phyloP scores from a whole-genome alignment of 2,113 vertebrate species.

The Sterrhoptilus dennistouni region DNA sequence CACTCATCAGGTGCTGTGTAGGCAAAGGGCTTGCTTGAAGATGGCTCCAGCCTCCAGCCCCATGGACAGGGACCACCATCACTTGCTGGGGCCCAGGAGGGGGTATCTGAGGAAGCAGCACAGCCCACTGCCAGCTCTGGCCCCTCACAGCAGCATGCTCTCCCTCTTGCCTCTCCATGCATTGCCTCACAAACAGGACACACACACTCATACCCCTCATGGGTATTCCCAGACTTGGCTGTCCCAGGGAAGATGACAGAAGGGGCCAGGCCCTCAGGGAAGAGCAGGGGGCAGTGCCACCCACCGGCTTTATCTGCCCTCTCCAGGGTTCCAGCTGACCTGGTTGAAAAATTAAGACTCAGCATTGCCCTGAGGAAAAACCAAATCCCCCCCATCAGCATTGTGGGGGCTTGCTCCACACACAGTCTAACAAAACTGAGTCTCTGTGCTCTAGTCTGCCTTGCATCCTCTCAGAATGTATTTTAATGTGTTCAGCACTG shows the following conservation, averaged over 20 bases:
- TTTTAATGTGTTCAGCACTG: neutral
- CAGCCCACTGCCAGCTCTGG: neutral
- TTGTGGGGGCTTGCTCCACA: neutral
- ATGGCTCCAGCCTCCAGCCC: neutral
- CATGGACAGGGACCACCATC: neutral
- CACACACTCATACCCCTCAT: accelerated
- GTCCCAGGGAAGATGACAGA: neutral
- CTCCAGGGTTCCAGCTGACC: neutral
- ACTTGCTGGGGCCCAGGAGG: accelerated
- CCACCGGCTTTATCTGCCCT: neutral
- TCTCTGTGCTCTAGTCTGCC: neutral
- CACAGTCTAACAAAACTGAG: neutral
- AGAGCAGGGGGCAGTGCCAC: neutral
- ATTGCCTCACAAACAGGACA: neutral
- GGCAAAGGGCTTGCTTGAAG: neutral
- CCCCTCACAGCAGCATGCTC: neutral
- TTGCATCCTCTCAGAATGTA: neutral
- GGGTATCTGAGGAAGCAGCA: neutral
- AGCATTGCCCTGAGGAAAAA: neutral
- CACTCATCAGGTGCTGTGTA: accelerated
- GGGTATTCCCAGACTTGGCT: neutral
- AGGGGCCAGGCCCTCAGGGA: neutral
- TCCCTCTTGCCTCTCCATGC: neutral
- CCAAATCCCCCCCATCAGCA: neutral
- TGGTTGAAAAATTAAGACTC: neutral